These are phyloP conservation scores for Heliconius ethilla DNA, from an alignment of 2,888 invertebrate genomes.

Conservation along the genomic window DNA sequence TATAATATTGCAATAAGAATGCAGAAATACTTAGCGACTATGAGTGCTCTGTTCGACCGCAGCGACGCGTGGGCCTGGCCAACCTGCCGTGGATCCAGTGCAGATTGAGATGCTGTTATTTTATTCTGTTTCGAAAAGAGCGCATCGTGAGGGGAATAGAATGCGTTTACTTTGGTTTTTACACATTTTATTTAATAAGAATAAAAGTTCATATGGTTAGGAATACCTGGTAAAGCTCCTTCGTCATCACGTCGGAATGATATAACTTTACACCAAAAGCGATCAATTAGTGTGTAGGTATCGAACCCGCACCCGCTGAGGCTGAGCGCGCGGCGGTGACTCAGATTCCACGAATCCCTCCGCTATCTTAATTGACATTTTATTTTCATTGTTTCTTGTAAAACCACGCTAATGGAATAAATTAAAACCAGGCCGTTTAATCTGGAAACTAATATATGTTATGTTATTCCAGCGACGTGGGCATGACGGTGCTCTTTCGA, in stretches of 20 bases:
- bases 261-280: background rate
- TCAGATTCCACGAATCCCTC: constrained; percentile 29
- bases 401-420: constrained; percentile 35
- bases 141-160: background rate
- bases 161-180: background rate
- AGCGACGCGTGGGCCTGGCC: too few species aligned
- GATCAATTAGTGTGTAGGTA: background rate
- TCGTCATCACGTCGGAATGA: background rate
- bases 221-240: background rate
- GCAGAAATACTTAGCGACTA: too few species aligned
- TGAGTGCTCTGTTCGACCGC: too few species aligned
- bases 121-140: too few species aligned
- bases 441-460: constrained; percentile 35
- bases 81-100: too few species aligned
- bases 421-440: constrained; percentile 35
- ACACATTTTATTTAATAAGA: background rate
- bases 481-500: constrained; percentile 19
- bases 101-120: too few species aligned
- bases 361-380: constrained; percentile 37
- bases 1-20: too few species aligned
- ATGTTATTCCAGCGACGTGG: constrained; percentile 9
- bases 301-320: background rate
- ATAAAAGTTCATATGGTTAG: background rate
- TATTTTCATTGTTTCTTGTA: constrained; percentile 32
- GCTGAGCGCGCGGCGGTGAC: background rate